These are phyloP conservation scores for Chrysocyon brachyurus DNA, from an alignment of 2,797 vertebrate genomes.

Conservation along the genomic window DNA sequence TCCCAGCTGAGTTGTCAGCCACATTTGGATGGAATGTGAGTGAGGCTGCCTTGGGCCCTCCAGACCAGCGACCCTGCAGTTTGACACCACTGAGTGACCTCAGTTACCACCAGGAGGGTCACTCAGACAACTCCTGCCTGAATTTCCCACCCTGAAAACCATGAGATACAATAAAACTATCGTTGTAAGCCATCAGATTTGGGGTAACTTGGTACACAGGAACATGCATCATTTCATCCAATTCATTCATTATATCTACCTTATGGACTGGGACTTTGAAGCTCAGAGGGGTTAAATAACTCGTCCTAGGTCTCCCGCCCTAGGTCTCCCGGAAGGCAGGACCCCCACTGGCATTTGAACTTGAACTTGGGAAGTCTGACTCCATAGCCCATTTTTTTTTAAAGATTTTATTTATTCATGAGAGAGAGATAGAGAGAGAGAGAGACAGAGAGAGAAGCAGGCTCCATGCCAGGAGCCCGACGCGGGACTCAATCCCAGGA, in stretches of 20 bases:
- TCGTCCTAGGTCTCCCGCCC: background rate
- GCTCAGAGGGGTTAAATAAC: background rate
- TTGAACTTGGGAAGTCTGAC: conserved; percentile 13
- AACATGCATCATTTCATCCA: background rate
- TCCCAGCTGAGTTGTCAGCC: background rate
- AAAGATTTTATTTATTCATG: too few relatives aligned
- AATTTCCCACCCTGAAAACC: background rate
- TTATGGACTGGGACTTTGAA: background rate
- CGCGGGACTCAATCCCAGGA: too few relatives aligned
- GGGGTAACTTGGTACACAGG: background rate
- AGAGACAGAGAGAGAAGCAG: too few relatives aligned
- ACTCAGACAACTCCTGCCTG: background rate
- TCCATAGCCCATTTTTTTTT: background rate
- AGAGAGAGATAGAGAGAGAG: too few relatives aligned
- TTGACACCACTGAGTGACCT: background rate
- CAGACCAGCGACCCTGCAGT: background rate
- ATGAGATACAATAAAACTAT: background rate
- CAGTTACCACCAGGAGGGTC: background rate
- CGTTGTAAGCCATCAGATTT: background rate
- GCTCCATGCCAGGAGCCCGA: too few relatives aligned
- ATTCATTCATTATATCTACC: background rate
- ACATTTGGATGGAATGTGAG: background rate
- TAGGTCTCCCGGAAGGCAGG: background rate
- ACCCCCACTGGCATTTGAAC: background rate
- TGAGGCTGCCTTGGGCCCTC: background rate